These are phyloP conservation scores for Drosophila infuscata DNA, from an alignment of 2,888 invertebrate genomes.

Conservation along the genomic window DNA sequence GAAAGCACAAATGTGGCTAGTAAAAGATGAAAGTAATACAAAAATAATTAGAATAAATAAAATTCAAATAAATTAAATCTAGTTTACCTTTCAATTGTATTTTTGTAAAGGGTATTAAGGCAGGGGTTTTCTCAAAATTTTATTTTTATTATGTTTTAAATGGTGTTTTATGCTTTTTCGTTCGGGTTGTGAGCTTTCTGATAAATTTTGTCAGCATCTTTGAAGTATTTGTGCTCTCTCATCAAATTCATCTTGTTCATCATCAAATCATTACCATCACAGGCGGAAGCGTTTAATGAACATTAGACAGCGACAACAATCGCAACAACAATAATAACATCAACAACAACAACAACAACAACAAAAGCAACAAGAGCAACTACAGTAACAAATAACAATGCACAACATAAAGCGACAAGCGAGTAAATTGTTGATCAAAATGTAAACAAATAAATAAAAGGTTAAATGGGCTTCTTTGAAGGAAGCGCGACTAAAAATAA, in stretches of 20 bases:
- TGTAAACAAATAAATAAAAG: constrained; percentile 49
- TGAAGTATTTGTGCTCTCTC: constrained; percentile 42
- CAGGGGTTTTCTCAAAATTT: not conserved
- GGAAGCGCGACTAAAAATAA: constrained; percentile 16
- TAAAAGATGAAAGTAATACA: not conserved
- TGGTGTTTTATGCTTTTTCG: constrained; percentile 13
- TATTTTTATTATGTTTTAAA: not conserved
- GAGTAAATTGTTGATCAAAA: constrained; percentile 40
- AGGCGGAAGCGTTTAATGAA: constrained; percentile 75
- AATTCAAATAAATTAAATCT: not conserved
- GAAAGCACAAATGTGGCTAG: not conserved
- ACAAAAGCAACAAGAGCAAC: not conserved
- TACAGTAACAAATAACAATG: not conserved
- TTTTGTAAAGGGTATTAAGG: not conserved
- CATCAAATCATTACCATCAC: constrained; percentile 38
- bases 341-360: constrained; percentile 5
- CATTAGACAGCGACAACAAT: constrained; percentile 58
- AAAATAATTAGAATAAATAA: not conserved
- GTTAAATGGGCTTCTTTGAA: constrained; percentile 16
- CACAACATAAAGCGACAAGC: constrained; percentile 21
- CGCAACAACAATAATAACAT: constrained; percentile 36
- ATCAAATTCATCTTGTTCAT: constrained; percentile 44
- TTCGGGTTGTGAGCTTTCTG: constrained; percentile 15
- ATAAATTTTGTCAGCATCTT: constrained; percentile 39
- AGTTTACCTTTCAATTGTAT: not conserved